Conservation (phyloP, 2,888 invertebrate genomes). For the Ochlodes sylvanus region DNA sequence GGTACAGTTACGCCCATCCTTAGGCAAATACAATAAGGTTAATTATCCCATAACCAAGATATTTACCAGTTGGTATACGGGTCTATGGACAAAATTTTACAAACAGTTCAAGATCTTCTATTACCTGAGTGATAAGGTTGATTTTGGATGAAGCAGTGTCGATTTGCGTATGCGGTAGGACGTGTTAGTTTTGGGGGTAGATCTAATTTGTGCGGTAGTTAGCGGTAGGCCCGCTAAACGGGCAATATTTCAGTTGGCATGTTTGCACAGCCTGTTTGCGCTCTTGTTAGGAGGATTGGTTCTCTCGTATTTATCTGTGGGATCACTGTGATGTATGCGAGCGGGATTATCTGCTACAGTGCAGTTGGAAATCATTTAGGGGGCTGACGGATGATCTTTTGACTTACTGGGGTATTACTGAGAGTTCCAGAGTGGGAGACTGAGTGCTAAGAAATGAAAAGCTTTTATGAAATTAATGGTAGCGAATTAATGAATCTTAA, state of each 20-base stretch:
- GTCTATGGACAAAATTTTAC: not conserved
- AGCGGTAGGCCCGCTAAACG: slow-evolving; percentile 54
- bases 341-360: slow-evolving; percentile 40
- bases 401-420: not conserved
- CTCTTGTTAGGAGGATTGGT: slow-evolving; percentile 52
- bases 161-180: slow-evolving; percentile 43
- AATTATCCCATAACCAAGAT: slow-evolving; percentile 24
- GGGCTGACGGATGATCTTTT: not conserved
- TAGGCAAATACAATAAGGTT: slow-evolving; percentile 39
- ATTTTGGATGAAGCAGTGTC: slow-evolving; percentile 17
- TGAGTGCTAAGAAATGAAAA: not conserved
- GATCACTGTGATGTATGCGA: slow-evolving; percentile 47
- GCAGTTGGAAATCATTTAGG: slow-evolving; percentile 16
- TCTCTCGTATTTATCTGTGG: slow-evolving; percentile 49
- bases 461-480: too few relatives aligned
- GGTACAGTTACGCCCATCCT: slow-evolving; percentile 14
- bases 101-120: not conserved
- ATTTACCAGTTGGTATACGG: not conserved
- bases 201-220: slow-evolving; percentile 62
- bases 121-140: slow-evolving; percentile 31
- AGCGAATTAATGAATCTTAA: too few relatives aligned
- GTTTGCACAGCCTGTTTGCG: slow-evolving; percentile 61
- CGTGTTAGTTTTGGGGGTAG: slow-evolving; percentile 58
- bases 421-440: not conserved
- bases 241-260: slow-evolving; percentile 58